Base-by-base conservation (phyloP, 53 echinoderm and acorn worm species). In the Echinometra lucunter region DNA sequence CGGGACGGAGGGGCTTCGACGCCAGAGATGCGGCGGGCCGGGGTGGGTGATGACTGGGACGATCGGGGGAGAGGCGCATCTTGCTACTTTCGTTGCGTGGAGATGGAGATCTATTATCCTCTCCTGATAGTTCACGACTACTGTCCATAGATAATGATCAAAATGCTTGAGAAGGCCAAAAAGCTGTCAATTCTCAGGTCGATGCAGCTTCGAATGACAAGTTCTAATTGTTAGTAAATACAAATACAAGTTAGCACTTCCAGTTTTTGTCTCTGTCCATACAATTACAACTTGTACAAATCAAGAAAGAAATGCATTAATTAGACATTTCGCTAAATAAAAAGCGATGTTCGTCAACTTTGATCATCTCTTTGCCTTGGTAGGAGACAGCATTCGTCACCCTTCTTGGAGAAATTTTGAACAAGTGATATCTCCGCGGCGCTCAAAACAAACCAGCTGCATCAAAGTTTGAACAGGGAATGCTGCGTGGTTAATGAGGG, bases 91-190 rank as follows among this genome's bases (percentile, higher is more conserved):
- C 85, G 32, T 18, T 80, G 27, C 32, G 38, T 82, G 94, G 94
- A 37, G 94, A 83, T 27, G 94, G 94, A 82, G 94, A 40, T 44
- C 45, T 23, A 15, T 40, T 35, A 10, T 94, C 94, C 83, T 83
- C 94, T 58, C 66, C 94, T 27, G 94, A 83, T 12, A 66, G 30
- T 82, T 82, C 80, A 45, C 80, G 32, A 27, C 47, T 57, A 78
- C 57, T 92, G 93, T 92, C 60, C 93, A 92, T 92, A 78, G 93
- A 92, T 92, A 89, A 58, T 34, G 89, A 37, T 89, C 37, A 89
- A 13, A 89, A 60, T 89, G 58, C 1, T 89, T 89, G 37, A 58
- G 60, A 47, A 30, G 12, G 85, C 28, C 30, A 49, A 85, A 85
- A 0, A 21, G 9, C 0, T 85, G 85, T 27, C 12, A 10, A 8